These are phyloP conservation scores for Cephus nigrinus DNA, from an alignment of 2,888 invertebrate genomes.

Conservation along the genomic window DNA sequence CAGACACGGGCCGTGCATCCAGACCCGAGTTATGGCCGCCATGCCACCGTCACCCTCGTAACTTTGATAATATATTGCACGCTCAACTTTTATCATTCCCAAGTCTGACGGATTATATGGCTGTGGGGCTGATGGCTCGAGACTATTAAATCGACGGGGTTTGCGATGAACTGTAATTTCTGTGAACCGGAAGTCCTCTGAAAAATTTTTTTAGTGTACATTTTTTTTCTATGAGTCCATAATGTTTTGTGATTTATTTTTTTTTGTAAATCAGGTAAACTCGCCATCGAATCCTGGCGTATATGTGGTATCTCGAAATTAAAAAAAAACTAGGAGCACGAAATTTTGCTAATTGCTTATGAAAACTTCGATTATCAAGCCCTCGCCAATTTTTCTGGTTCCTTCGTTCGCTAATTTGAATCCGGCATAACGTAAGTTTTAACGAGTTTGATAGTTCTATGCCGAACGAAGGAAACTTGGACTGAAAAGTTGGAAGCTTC, in stretches of 20 bases:
- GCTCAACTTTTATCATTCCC: conserved; percentile 10
- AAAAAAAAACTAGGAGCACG: background rate
- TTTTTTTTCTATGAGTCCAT: background rate
- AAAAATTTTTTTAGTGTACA: background rate
- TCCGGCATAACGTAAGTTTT: conserved; percentile 43
- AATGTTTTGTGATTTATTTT: too few species aligned
- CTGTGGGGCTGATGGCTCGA: background rate
- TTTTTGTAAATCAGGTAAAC: too few species aligned
- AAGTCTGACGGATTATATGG: conserved; percentile 16
- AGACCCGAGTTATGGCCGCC: conserved; percentile 24
- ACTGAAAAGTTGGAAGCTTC: background rate
- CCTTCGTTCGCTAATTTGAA: conserved; percentile 34
- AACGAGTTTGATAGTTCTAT: conserved; percentile 46
- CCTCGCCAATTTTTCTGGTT: conserved; percentile 16
- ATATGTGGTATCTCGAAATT: too few species aligned
- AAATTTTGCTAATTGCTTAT: background rate
- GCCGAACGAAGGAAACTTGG: background rate
- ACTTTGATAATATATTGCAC: conserved; percentile 29
- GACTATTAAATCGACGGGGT: background rate
- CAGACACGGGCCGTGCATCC: conserved; percentile 24
- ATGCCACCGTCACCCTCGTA: conserved; percentile 5
- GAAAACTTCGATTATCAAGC: background rate
- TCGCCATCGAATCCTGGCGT: background rate
- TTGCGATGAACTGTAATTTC: background rate
- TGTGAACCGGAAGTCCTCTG: conserved; percentile 8